phyloP scores from a whole-genome alignment of 2,797 vertebrate species.

The Moxostoma hubbsi region DNA sequence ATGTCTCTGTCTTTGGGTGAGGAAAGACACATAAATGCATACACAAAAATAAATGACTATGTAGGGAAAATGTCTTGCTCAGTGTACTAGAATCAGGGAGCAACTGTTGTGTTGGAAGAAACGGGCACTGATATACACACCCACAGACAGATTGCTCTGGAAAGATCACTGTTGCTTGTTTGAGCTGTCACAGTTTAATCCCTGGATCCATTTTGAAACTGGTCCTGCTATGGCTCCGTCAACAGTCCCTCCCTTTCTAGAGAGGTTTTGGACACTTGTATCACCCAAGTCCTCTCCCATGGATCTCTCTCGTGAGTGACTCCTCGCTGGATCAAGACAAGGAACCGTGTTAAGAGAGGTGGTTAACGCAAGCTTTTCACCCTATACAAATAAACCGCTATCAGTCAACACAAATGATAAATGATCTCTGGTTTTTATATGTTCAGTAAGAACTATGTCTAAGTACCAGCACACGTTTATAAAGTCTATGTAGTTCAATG shows the following conservation, averaged over 20 bases:
- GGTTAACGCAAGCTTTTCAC: constrained; percentile 22
- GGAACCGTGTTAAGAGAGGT: constrained; percentile 11
- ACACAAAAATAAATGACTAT: constrained; percentile 49
- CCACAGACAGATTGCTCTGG: constrained; percentile 88
- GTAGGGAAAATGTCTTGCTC: constrained; percentile 80
- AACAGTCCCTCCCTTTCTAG: constrained; percentile 87
- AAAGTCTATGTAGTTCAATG: constrained; percentile 44
- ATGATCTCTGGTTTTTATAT: constrained; percentile 30
- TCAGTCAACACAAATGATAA: constrained; percentile 27
- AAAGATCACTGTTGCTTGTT: constrained; percentile 95
- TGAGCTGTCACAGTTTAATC: constrained; percentile 97
- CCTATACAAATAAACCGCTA: constrained; percentile 25
- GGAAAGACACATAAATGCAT: constrained; percentile 29
- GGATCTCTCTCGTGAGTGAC: constrained; percentile 14
- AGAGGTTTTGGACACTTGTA: constrained; percentile 36
- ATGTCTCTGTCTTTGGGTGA: constrained; percentile 58
- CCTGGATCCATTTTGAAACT: constrained; percentile 89
- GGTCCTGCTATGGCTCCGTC: constrained; percentile 79
- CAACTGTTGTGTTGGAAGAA: constrained; percentile 80
- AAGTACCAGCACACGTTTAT: constrained; percentile 53
- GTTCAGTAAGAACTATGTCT: constrained; percentile 31
- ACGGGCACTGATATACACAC: constrained; percentile 69
- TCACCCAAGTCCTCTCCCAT: constrained; percentile 16
- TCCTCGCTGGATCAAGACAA: constrained; percentile 7
- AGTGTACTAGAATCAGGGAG: constrained; percentile 77